Conservation (phyloP, 2,888 invertebrate species). For the Heliconius sara region DNA sequence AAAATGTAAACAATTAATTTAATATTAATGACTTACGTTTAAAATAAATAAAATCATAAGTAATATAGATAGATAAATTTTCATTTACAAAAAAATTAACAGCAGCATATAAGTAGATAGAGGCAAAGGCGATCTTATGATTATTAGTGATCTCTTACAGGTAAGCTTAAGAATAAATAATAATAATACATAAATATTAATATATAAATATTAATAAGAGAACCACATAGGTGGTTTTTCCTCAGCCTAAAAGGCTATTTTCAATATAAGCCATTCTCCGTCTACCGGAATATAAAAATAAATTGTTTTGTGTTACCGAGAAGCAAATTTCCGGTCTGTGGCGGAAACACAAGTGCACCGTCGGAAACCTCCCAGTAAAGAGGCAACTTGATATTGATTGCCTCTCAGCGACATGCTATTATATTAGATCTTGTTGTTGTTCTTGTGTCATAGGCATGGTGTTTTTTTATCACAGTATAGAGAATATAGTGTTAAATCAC, state of each 20-base stretch:
- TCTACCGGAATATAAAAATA: conserved; percentile 17
- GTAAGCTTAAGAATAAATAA: no score
- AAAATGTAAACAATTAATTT: no score
- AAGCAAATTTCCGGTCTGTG: conserved; percentile 27
- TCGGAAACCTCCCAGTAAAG: background rate
- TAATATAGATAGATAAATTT: no score
- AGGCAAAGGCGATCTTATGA: no score
- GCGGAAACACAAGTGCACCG: conserved; percentile 25
- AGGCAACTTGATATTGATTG: conserved; percentile 15
- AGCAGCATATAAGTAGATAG: no score
- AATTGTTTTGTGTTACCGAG: conserved; percentile 18
- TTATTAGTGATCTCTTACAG: no score
- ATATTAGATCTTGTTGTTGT: conserved; percentile 2
- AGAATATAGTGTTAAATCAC: background rate
- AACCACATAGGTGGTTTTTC: background rate
- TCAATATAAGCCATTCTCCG: conserved; percentile 6
- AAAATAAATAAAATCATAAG: no score
- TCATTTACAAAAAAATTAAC: no score
- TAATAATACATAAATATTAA: background rate
- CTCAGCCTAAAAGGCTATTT: background rate
- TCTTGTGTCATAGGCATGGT: background rate
- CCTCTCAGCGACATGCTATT: conserved; percentile 4
- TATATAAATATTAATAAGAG: background rate
- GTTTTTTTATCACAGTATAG: background rate
- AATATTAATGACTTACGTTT: no score